These are phyloP conservation scores for Linurgus olivaceus DNA, from an alignment of 2,797 vertebrate species.

Conservation along the genomic window DNA sequence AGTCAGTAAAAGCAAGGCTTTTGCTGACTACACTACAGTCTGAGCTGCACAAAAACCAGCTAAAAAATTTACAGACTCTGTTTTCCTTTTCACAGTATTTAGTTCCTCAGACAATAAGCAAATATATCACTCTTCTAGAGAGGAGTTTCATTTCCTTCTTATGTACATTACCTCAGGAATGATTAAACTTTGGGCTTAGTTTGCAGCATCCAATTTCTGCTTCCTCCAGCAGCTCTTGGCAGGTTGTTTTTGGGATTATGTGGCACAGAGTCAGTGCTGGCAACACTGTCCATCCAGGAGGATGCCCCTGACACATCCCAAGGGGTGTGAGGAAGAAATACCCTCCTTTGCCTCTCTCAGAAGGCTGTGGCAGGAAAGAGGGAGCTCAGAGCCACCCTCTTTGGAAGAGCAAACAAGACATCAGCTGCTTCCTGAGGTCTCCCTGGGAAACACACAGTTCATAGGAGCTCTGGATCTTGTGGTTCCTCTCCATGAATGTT, in stretches of 20 bases:
- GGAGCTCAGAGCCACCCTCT: neutral
- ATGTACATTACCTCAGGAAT: neutral
- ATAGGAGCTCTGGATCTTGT: neutral
- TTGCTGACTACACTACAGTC: neutral
- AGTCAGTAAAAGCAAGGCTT: neutral
- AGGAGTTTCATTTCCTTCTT: neutral
- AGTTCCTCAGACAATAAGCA: neutral
- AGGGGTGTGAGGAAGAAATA: neutral
- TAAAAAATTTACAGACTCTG: neutral
- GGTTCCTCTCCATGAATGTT: neutral
- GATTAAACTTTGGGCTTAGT: neutral
- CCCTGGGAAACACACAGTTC: neutral
- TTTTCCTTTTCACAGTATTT: neutral
- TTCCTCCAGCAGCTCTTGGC: neutral
- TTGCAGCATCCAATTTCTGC: neutral
- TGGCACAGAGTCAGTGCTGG: neutral
- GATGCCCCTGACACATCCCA: neutral
- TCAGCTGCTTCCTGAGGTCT: neutral
- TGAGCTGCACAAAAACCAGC: neutral
- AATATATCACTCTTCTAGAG: neutral
- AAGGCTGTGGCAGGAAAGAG: neutral
- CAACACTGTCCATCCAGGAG: fast-evolving
- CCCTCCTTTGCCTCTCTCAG: neutral
- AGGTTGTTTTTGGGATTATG: neutral
- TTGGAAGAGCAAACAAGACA: neutral